phyloP scores from a whole-genome alignment of 2,797 vertebrate species.

The Echeneis naucrates region DNA sequence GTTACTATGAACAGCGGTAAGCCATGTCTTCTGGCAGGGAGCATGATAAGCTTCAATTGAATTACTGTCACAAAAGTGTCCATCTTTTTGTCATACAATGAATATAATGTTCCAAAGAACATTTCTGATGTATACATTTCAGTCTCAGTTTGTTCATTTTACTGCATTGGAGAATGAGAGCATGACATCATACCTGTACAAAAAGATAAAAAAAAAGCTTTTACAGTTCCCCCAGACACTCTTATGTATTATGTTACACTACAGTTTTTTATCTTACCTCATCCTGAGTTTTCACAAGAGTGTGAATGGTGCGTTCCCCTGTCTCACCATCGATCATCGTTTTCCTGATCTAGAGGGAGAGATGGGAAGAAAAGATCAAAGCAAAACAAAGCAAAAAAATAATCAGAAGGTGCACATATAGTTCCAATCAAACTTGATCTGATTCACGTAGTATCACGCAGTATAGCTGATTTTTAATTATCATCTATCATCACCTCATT shows the following conservation, averaged over 20 bases:
- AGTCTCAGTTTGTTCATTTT: background rate
- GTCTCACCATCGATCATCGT: slow-evolving; percentile 97
- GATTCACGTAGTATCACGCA: slow-evolving; percentile 23
- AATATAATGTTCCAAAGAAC: background rate
- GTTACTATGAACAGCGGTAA: background rate
- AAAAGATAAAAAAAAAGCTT: background rate
- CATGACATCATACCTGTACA: background rate
- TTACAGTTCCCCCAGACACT: background rate
- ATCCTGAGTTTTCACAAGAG: slow-evolving; percentile 97
- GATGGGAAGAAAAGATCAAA: no score
- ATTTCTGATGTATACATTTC: background rate
- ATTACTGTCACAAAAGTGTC: background rate
- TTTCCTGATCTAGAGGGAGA: slow-evolving; percentile 89
- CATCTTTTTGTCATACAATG: background rate
- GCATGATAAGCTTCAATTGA: background rate
- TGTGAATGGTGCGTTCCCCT: slow-evolving; percentile 92
- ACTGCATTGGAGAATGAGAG: background rate
- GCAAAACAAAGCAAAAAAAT: no score
- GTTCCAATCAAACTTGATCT: slow-evolving; percentile 1
- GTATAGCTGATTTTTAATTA: slow-evolving; percentile 6
- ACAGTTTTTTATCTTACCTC: slow-evolving; percentile 86
- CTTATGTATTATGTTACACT: background rate
- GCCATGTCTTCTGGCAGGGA: background rate
- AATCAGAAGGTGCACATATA: background rate
- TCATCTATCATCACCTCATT: slow-evolving; percentile 21